Conservation (phyloP, 2,113 vertebrate species). For the Pavo muticus region DNA sequence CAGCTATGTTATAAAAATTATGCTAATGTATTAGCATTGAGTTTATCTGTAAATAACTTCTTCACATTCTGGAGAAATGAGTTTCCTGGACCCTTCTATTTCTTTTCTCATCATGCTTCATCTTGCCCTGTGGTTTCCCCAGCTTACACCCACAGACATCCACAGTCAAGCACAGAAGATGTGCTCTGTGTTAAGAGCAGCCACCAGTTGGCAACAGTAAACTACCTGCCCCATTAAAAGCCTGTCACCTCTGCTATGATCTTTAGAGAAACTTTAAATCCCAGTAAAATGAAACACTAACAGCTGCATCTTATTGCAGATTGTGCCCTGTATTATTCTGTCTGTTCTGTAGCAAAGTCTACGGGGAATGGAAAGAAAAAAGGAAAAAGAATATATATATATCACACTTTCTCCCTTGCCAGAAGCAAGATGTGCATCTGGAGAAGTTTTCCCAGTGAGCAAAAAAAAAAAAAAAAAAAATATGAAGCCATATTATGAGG, state of each 20-base stretch:
- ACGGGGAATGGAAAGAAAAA: neutral
- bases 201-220: neutral
- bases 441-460: constrained; percentile 11
- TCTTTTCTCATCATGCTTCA: neutral
- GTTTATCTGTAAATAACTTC: constrained; percentile 1
- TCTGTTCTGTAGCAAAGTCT: neutral
- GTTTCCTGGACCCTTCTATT: neutral
- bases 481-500: neutral
- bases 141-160: neutral
- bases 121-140: neutral
- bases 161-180: neutral
- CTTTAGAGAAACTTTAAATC: constrained; percentile 40
- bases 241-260: constrained; percentile 29
- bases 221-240: constrained; percentile 1
- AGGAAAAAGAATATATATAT: no score
- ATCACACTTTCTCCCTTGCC: neutral
- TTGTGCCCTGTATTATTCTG: neutral
- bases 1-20: constrained; percentile 38
- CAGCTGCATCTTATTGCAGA: neutral
- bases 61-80: fast-evolving
- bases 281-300: constrained; percentile 36
- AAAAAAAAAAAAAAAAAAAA: neutral
- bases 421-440: constrained; percentile 41
- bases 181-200: neutral
- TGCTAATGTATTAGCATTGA: neutral